phyloP scores from a whole-genome alignment of 2,797 vertebrate genomes.

The Leontopithecus rosalia region DNA sequence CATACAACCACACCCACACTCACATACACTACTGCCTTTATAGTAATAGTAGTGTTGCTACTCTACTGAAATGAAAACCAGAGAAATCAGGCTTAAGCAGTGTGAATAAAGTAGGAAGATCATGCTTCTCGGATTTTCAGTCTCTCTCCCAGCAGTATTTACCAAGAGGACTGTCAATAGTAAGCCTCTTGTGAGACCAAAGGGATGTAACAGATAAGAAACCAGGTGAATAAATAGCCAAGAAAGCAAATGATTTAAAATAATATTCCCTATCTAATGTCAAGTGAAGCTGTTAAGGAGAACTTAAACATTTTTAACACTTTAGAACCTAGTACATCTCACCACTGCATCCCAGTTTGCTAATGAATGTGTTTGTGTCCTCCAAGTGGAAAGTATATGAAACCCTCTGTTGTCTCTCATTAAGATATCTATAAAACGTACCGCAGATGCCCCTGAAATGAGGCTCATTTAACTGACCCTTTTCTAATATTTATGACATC shows the following conservation, averaged over 20 bases:
- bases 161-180: not conserved
- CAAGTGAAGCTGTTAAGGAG: not conserved
- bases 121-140: not conserved
- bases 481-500: slow-evolving; percentile 53
- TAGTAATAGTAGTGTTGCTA: not conserved
- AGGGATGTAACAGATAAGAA: slow-evolving; percentile 18
- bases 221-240: not conserved
- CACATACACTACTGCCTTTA: not conserved
- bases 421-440: not conserved
- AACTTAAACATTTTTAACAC: slow-evolving; percentile 53
- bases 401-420: not conserved
- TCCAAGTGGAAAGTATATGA: not conserved
- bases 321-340: not conserved
- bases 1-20: no score
- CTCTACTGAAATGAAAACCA: not conserved
- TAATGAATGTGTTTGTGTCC: not conserved
- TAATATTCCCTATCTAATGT: not conserved
- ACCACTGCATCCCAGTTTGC: not conserved
- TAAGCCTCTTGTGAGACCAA: not conserved
- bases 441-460: not conserved
- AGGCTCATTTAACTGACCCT: slow-evolving; percentile 46
- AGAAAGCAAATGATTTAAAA: not conserved
- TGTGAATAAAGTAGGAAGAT: not conserved
- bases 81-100: not conserved
- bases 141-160: not conserved